Conservation (phyloP, 2,113 vertebrate species). For the Trinectes maculatus region DNA sequence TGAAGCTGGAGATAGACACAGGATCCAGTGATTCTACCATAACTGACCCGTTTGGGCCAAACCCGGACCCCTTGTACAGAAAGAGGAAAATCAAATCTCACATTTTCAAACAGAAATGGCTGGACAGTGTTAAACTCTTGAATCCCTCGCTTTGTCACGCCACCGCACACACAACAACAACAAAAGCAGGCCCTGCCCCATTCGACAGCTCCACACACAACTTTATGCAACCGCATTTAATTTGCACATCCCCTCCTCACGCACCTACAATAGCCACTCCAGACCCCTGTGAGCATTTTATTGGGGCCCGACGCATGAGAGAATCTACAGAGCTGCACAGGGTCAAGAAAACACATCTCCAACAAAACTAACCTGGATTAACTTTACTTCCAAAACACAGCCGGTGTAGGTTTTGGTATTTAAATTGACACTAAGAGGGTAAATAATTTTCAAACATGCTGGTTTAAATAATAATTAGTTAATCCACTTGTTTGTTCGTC, state of each 20-base stretch:
- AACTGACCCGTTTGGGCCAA: constrained; percentile 57
- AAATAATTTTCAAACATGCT: too few species aligned
- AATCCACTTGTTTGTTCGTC: not conserved
- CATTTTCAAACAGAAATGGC: constrained; percentile 7
- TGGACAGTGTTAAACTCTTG: not conserved
- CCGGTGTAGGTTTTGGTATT: not conserved
- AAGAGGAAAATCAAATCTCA: constrained; percentile 25
- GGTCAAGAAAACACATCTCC: constrained; percentile 15
- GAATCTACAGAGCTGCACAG: constrained; percentile 39
- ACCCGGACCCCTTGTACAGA: constrained; percentile 47
- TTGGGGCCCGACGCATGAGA: constrained; percentile 37
- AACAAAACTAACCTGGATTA: constrained; percentile 32
- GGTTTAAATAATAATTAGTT: too few species aligned
- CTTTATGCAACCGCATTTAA: constrained; percentile 40
- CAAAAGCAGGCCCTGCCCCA: not conserved
- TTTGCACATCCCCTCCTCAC: constrained; percentile 33
- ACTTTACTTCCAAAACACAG: constrained; percentile 1
- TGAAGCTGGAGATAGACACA: constrained; percentile 78
- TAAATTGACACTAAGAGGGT: not conserved
- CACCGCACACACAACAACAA: not conserved
- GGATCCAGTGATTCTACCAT: constrained; percentile 75
- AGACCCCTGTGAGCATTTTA: constrained; percentile 37
- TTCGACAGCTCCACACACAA: constrained; percentile 25
- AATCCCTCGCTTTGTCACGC: too few species aligned
- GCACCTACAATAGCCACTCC: constrained; percentile 47